phyloP scores from a whole-genome alignment of 2,888 invertebrate species.

The Patella caerulea region DNA sequence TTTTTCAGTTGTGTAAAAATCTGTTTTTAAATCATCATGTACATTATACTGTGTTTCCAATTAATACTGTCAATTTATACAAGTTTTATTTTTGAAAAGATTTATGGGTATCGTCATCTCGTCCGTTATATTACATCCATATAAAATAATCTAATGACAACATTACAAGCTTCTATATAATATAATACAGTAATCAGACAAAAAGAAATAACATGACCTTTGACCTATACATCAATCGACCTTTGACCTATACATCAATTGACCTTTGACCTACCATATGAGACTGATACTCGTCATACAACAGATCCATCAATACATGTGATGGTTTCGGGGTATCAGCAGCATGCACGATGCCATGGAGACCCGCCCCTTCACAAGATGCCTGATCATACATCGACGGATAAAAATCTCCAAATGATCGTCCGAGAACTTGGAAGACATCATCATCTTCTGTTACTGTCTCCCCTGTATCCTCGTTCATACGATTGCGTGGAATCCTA shows the following conservation, averaged over 20 bases:
- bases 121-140: too few species aligned
- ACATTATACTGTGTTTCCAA: too few species aligned
- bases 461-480: slow-evolving; percentile 21
- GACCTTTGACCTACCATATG: slow-evolving; percentile 56
- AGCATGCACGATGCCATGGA: slow-evolving; percentile 61
- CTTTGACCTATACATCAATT: slow-evolving; percentile 34
- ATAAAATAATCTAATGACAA: too few species aligned
- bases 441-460: slow-evolving; percentile 62
- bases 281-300: slow-evolving; percentile 57
- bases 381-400: slow-evolving; percentile 48
- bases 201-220: too few species aligned
- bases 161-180: too few species aligned
- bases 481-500: slow-evolving; percentile 41
- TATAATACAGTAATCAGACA: too few species aligned
- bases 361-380: slow-evolving; percentile 46
- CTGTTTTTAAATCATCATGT: too few species aligned
- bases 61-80: too few species aligned
- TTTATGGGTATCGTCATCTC: too few species aligned
- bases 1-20: too few species aligned
- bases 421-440: slow-evolving; percentile 54
- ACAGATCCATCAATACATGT: slow-evolving; percentile 61
- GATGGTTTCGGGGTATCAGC: slow-evolving; percentile 51
- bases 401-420: slow-evolving; percentile 52
- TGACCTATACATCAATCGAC: background rate
- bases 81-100: too few species aligned